Conservation (phyloP, 2,113 vertebrate genomes). For the Rutilus rutilus region DNA sequence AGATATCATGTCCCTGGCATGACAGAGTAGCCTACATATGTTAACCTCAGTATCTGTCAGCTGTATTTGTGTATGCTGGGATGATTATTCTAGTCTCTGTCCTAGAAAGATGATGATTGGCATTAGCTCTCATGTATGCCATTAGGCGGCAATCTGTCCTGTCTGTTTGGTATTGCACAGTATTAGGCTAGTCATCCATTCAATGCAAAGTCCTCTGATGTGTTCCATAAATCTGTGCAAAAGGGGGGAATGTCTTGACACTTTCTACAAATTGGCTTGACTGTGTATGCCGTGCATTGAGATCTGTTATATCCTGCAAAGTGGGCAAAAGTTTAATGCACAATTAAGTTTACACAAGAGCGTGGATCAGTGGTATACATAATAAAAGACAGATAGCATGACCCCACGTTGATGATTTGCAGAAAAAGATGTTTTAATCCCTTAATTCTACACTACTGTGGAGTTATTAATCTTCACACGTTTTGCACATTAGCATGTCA, state of each 20-base stretch:
- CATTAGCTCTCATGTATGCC: slow-evolving; percentile 30
- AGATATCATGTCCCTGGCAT: not conserved
- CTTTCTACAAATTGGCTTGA: slow-evolving; percentile 27
- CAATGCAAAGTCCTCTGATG: slow-evolving; percentile 15
- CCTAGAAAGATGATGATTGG: slow-evolving; percentile 21
- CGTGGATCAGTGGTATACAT: not conserved
- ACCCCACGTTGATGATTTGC: not conserved
- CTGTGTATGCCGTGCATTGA: not conserved
- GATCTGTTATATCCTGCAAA: slow-evolving; percentile 10
- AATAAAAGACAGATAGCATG: slow-evolving; percentile 2
- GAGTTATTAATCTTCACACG: slow-evolving; percentile 47
- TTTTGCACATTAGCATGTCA: slow-evolving; percentile 55
- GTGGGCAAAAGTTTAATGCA: not conserved
- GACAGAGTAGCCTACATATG: slow-evolving; percentile 11
- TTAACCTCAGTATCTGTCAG: not conserved
- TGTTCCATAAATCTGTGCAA: slow-evolving; percentile 35
- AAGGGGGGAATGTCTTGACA: slow-evolving; percentile 2
- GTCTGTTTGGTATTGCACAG: slow-evolving; percentile 20
- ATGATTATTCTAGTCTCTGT: slow-evolving; percentile 9
- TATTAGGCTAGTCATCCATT: slow-evolving; percentile 22
- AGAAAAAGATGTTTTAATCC: slow-evolving; percentile 34
- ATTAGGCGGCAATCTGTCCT: slow-evolving; percentile 1
- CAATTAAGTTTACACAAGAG: slow-evolving; percentile 24
- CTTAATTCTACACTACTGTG: slow-evolving; percentile 6
- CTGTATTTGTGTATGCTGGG: not conserved